Evolutionary conservation across 2,797 vertebrate species (phyloP).

Genomic region (Mycteria americana): DNA sequence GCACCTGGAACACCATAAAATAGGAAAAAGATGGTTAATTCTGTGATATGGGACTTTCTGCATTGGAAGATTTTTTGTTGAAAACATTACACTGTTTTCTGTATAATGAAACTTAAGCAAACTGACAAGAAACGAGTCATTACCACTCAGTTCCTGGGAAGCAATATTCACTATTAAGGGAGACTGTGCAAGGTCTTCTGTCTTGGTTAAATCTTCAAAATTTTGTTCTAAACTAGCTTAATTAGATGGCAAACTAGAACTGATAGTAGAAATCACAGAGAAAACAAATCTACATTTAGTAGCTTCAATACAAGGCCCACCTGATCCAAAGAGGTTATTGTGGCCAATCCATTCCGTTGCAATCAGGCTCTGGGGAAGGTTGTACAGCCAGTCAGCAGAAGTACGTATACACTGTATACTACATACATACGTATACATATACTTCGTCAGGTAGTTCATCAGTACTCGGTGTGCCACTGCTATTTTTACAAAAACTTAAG

Average conservation of each 20-base stretch:
- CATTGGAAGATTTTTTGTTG: background rate
- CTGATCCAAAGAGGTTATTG: background rate
- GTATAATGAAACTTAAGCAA: background rate
- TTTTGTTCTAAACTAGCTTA: background rate
- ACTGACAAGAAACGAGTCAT: background rate
- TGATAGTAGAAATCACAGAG: background rate
- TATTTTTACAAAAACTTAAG: background rate
- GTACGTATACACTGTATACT: accelerated
- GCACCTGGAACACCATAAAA: background rate
- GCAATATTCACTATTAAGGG: background rate
- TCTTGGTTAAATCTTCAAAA: background rate
- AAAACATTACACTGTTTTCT: background rate
- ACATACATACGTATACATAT: too few relatives aligned
- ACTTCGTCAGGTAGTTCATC: too few relatives aligned
- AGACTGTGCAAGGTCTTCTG: background rate
- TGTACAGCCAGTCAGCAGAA: background rate
- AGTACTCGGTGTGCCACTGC: background rate
- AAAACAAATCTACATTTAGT: background rate
- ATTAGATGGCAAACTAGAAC: background rate
- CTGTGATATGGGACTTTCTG: background rate
- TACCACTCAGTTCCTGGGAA: background rate
- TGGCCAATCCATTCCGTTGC: background rate
- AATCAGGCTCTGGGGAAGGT: background rate
- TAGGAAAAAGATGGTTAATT: background rate
- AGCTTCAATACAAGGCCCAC: background rate